Percentiles rank a stretch among this genome's conserved stretches.
phyloP scores from a whole-genome alignment of 1,140 invertebrate species.

The Campoletis sonorensis region DNA sequence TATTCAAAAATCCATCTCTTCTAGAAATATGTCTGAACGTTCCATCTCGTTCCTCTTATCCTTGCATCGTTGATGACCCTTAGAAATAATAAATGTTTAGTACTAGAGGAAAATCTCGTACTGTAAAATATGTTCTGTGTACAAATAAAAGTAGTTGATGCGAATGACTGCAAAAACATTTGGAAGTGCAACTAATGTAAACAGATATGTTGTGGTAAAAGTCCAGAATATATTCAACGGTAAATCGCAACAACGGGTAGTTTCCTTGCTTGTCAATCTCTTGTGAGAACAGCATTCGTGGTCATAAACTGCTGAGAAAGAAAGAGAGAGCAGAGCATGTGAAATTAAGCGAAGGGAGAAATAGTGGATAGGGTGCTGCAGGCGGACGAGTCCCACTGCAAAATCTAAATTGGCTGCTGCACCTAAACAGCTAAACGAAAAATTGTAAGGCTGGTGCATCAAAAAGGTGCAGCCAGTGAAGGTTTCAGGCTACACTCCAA shows the following conservation, averaged over 20 bases:
- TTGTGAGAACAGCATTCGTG: constrained; percentile 29
- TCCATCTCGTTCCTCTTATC: not conserved
- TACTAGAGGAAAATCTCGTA: too few species aligned
- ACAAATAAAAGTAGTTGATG: not conserved
- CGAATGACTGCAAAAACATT: not conserved
- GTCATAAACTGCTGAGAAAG: constrained; percentile 34
- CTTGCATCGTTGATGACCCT: not conserved
- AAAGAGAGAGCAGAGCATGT: not conserved
- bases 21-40: not conserved
- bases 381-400: constrained; percentile 19
- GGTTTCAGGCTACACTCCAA: not conserved
- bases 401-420: constrained; percentile 51
- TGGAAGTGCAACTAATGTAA: constrained; percentile 17
- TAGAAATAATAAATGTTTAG: not conserved
- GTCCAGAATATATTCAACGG: not conserved
- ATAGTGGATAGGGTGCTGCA: constrained; percentile 37
- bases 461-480: not conserved
- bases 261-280: constrained; percentile 22
- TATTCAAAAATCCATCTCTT: not conserved
- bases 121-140: too few species aligned
- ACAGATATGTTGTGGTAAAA: constrained; percentile 21
- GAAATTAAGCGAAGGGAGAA: constrained; percentile 6
- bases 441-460: constrained; percentile 11
- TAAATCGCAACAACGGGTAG: not conserved
- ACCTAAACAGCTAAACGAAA: constrained; percentile 53